Conservation (phyloP, 1,140 invertebrate genomes). For the Polyergus mexicanus region DNA sequence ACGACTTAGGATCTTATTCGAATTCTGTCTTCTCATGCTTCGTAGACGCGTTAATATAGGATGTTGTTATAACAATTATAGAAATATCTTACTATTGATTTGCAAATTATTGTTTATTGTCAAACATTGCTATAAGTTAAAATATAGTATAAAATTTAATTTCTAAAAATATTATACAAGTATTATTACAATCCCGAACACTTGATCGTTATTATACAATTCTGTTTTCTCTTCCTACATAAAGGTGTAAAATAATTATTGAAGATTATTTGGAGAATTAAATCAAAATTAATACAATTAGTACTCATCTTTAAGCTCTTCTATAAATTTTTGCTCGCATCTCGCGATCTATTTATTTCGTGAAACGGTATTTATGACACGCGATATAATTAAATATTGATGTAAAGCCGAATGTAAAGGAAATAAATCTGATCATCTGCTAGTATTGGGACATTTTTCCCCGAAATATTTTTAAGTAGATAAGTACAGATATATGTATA, state of each 20-base stretch:
- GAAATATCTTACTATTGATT: not conserved
- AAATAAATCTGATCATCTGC: not conserved
- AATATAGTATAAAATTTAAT: not conserved
- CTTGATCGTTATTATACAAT: too few relatives aligned
- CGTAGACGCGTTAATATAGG: not conserved
- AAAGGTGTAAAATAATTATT: too few relatives aligned
- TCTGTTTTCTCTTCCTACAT: too few relatives aligned
- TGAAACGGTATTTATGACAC: not conserved
- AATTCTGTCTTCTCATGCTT: not conserved
- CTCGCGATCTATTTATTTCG: too few relatives aligned
- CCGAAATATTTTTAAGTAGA: constrained; percentile 7
- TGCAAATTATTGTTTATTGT: not conserved
- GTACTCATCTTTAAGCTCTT: not conserved
- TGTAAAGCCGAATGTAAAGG: constrained; percentile 15
- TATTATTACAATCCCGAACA: not conserved
- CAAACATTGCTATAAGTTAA: not conserved
- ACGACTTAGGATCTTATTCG: not conserved
- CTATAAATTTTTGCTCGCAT: not conserved
- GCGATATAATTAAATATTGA: not conserved
- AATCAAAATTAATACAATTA: not conserved
- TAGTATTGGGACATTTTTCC: constrained; percentile 1
- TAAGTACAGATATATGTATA: constrained; percentile 43
- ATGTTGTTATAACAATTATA: not conserved
- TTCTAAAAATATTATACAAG: not conserved
- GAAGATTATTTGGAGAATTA: not conserved